These are phyloP conservation scores for Uria lomvia DNA, from an alignment of 2,113 vertebrate genomes.

Conservation along the genomic window DNA sequence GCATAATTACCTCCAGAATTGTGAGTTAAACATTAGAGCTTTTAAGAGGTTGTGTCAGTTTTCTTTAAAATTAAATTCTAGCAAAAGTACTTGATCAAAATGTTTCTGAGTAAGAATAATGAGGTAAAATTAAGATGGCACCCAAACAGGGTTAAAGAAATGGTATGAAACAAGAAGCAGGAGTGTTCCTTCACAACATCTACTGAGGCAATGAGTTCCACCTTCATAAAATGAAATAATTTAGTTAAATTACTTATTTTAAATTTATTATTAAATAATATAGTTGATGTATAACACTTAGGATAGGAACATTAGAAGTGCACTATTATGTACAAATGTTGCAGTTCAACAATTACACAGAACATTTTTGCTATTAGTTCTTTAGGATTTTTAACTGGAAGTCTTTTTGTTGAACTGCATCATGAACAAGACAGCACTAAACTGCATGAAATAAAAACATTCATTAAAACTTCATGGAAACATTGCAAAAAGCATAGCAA, in stretches of 20 bases:
- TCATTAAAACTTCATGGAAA: constrained; percentile 36
- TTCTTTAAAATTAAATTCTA: background rate
- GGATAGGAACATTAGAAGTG: background rate
- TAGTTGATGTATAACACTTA: background rate
- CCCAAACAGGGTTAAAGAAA: background rate
- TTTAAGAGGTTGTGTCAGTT: background rate
- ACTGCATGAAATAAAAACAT: background rate
- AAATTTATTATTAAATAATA: background rate
- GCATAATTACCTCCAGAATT: background rate
- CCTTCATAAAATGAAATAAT: background rate
- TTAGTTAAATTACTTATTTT: background rate
- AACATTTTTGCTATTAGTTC: background rate
- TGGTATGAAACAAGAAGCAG: background rate
- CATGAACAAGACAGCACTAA: background rate
- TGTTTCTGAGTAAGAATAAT: background rate
- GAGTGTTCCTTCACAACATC: background rate
- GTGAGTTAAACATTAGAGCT: background rate
- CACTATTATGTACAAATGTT: background rate
- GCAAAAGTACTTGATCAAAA: background rate
- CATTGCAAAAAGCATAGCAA: background rate
- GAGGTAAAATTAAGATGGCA: background rate
- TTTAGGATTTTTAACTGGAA: background rate
- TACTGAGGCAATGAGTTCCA: background rate
- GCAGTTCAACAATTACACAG: background rate
- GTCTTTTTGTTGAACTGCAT: background rate